Conservation (phyloP, 2,113 vertebrate genomes). For the Synodontis membranacea region DNA sequence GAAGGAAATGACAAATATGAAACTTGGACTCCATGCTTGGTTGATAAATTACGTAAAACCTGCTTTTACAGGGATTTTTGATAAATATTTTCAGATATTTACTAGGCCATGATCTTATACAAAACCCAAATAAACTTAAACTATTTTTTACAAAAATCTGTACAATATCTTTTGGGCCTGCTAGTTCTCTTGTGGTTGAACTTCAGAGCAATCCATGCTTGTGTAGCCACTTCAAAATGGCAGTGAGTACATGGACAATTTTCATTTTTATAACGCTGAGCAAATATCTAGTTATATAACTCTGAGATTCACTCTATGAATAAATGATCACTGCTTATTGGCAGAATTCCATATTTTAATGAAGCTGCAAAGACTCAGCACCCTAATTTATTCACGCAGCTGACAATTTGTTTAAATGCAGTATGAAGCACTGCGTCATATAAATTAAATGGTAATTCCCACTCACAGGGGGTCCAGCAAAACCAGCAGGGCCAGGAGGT, state of each 20-base stretch:
- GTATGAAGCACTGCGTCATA: background rate
- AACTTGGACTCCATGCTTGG: no score
- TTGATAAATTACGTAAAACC: no score
- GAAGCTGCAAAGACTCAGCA: background rate
- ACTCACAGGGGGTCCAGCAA: slow-evolving; percentile 97
- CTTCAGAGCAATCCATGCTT: background rate
- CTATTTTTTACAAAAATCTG: background rate
- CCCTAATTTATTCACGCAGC: background rate
- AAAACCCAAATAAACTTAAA: no score
- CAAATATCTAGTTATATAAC: background rate
- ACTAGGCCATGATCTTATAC: no score
- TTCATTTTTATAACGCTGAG: background rate
- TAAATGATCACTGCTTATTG: background rate
- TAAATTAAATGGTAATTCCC: slow-evolving; percentile 19
- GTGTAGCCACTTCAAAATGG: background rate
- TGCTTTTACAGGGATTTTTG: no score
- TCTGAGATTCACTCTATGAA: slow-evolving; percentile 2
- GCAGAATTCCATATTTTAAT: background rate
- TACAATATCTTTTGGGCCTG: background rate
- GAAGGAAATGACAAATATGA: no score
- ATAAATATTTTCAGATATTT: no score
- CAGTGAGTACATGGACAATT: background rate
- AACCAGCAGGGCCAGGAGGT: slow-evolving; percentile 93
- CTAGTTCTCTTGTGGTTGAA: background rate
- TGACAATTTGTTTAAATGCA: background rate